These are phyloP conservation scores for Teleopsis dalmanni DNA, from an alignment of 1,140 invertebrate species.

Conservation along the genomic window DNA sequence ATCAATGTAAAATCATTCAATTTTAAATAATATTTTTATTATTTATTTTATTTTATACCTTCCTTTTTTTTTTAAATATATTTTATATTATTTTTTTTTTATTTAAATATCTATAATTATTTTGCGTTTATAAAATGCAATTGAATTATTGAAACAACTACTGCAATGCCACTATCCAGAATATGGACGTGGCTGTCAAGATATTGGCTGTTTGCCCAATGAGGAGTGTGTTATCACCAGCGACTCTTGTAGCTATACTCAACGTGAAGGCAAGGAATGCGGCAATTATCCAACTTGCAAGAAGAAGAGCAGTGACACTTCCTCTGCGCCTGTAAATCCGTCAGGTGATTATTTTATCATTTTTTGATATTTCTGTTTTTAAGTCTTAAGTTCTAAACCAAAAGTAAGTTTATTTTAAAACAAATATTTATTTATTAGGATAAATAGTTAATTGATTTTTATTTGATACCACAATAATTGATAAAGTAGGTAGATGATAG, in stretches of 20 bases:
- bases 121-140: neutral
- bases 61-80: neutral
- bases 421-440: too few relatives aligned
- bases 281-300: constrained; percentile 61
- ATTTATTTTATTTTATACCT: constrained; percentile 2
- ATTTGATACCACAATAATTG: too few relatives aligned
- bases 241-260: constrained; percentile 56
- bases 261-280: constrained; percentile 51
- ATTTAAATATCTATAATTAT: neutral
- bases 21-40: neutral
- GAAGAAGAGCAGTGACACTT: constrained; percentile 46
- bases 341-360: constrained; percentile 39
- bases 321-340: constrained; percentile 33
- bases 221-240: constrained; percentile 64
- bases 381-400: too few relatives aligned
- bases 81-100: neutral
- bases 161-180: constrained; percentile 45
- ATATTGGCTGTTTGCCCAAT: constrained; percentile 64
- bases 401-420: too few relatives aligned
- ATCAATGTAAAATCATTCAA: neutral
- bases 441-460: too few relatives aligned
- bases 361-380: constrained; percentile 14
- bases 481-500: too few relatives aligned
- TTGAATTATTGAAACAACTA: constrained; percentile 20
- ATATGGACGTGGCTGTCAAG: constrained; percentile 65